Evolutionary conservation across 2,797 vertebrate genomes (phyloP).

Genomic region (Acanthornis magna): DNA sequence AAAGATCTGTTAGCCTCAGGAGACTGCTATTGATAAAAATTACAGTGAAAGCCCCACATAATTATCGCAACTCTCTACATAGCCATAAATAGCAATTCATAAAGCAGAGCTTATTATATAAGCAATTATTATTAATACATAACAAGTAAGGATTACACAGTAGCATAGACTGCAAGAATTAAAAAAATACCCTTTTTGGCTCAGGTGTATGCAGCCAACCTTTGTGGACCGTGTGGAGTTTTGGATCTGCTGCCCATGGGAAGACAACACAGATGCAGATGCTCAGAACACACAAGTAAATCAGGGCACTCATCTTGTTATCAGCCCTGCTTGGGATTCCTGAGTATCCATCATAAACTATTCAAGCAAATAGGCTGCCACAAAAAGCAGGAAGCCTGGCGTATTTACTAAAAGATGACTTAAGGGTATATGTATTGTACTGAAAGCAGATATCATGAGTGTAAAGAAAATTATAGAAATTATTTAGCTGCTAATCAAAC

Average conservation of each 20-base stretch:
- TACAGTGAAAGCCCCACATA: background rate
- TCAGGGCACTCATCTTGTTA: background rate
- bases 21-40: background rate
- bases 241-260: background rate
- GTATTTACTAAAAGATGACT: background rate
- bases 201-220: background rate
- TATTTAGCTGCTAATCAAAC: background rate
- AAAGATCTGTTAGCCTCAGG: background rate
- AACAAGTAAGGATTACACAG: background rate
- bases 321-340: background rate
- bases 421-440: background rate
- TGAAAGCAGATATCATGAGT: background rate
- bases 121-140: background rate
- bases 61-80: background rate
- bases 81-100: background rate
- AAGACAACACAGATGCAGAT: fast-evolving
- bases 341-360: background rate
- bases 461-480: background rate
- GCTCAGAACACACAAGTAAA: background rate
- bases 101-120: background rate
- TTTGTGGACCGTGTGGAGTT: background rate
- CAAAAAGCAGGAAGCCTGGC: background rate
- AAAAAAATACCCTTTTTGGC: background rate
- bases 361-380: background rate
- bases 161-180: background rate